These are phyloP conservation scores for Aradus depressus DNA, from an alignment of 2,888 invertebrate species.

Conservation along the genomic window DNA sequence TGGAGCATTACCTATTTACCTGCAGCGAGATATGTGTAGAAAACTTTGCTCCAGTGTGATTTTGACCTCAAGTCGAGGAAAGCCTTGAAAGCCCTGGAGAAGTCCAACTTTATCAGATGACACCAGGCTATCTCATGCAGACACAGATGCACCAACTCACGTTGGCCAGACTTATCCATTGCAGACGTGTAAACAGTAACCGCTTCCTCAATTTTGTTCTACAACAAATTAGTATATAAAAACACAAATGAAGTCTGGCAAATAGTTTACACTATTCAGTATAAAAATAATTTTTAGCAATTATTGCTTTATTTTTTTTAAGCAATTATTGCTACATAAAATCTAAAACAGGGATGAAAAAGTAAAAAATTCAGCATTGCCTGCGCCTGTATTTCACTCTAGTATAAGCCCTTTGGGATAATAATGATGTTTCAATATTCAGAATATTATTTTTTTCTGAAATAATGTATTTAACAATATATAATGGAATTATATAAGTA, in stretches of 20 bases:
- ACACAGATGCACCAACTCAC: constrained; percentile 51
- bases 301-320: background rate
- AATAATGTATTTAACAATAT: no score
- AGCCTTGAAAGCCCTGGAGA: constrained; percentile 42
- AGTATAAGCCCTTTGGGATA: no score
- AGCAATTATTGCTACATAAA: background rate
- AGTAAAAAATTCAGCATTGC: no score
- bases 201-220: constrained; percentile 49
- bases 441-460: no score
- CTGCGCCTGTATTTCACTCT: no score
- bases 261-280: no score
- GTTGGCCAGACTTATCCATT: constrained; percentile 46
- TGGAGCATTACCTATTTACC: constrained; percentile 36
- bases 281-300: constrained; percentile 18
- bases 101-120: constrained; percentile 49
- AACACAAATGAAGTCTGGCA: no score
- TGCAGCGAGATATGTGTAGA: constrained; percentile 52
- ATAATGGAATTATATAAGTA: no score
- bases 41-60: constrained; percentile 53
- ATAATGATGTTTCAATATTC: no score
- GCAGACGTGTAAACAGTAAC: constrained; percentile 47
- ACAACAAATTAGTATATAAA: constrained; percentile 21
- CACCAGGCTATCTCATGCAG: constrained; percentile 57
- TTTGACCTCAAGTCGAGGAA: constrained; percentile 46
- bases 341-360: no score